phyloP scores from a whole-genome alignment of 2,888 invertebrate genomes.

The Parasteatoda lunata region DNA sequence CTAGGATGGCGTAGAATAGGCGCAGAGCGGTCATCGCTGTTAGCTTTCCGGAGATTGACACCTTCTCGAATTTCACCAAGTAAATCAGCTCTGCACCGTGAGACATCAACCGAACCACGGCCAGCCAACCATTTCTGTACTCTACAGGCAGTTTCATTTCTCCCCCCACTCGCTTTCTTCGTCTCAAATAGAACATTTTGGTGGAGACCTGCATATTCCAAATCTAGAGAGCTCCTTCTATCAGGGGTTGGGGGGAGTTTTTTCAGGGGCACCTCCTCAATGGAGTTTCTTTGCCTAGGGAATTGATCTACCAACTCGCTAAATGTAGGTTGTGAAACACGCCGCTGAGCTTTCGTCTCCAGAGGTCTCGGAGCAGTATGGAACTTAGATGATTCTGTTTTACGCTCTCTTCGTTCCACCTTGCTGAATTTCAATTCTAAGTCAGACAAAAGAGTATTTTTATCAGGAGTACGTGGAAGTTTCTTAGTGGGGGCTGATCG shows the following conservation, averaged over 20 bases:
- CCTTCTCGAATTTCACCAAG: conserved; percentile 62
- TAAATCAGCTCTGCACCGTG: conserved; percentile 44
- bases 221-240: conserved; percentile 62
- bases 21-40: conserved; percentile 90
- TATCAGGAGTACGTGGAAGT: conserved; percentile 58
- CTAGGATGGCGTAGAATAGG: conserved; percentile 78
- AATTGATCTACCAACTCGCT: conserved; percentile 58
- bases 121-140: conserved; percentile 67
- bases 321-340: conserved; percentile 60
- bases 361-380: conserved; percentile 58
- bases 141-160: conserved; percentile 45
- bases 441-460: conserved; percentile 36
- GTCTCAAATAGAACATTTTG: conserved; percentile 20
- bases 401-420: conserved; percentile 14
- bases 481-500: conserved; percentile 53
- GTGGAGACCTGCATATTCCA: conserved; percentile 38
- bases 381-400: conserved; percentile 39
- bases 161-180: not conserved
- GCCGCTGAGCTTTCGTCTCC: conserved; percentile 55
- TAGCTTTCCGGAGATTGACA: conserved; percentile 74
- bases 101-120: conserved; percentile 50
- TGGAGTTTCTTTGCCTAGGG: conserved; percentile 29
- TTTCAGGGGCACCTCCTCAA: conserved; percentile 50
- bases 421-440: conserved; percentile 43
- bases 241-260: conserved; percentile 51